phyloP scores from a whole-genome alignment of 2,113 vertebrate genomes.

The Antidorcas marsupialis region DNA sequence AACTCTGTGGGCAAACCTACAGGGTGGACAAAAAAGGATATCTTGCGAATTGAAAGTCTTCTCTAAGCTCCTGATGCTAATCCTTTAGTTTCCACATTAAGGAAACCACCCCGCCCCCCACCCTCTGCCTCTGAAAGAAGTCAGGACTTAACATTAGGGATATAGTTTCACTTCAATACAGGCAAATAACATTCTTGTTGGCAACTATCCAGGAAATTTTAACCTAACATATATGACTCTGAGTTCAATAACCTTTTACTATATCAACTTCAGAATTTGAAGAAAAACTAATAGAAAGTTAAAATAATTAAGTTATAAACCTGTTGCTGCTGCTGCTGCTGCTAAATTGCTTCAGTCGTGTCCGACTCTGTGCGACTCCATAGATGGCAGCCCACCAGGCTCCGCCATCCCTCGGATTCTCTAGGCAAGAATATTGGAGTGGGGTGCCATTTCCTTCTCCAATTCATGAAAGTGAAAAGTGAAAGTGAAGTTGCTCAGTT shows the following conservation, averaged over 20 bases:
- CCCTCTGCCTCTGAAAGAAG: not conserved
- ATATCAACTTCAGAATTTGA: not conserved
- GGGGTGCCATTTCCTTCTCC: no score
- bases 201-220: not conserved
- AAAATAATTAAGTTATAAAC: not conserved
- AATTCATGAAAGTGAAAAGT: no score
- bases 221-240: not conserved
- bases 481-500: no score
- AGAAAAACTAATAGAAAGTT: not conserved
- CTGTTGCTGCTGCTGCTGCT: not conserved
- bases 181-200: not conserved
- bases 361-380: not conserved
- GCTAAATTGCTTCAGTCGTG: not conserved
- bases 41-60: constrained; percentile 9
- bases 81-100: constrained; percentile 35
- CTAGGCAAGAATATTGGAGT: no score
- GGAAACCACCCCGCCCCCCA: rapidly evolving
- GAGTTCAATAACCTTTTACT: not conserved
- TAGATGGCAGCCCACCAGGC: not conserved
- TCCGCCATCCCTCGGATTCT: no score
- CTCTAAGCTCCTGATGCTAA: not conserved
- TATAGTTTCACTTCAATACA: not conserved
- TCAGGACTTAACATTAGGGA: not conserved
- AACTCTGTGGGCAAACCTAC: constrained; percentile 24
- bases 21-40: not conserved